Base-by-base conservation (phyloP, 1,140 invertebrate genomes). In the Eriosoma lanigerum region DNA sequence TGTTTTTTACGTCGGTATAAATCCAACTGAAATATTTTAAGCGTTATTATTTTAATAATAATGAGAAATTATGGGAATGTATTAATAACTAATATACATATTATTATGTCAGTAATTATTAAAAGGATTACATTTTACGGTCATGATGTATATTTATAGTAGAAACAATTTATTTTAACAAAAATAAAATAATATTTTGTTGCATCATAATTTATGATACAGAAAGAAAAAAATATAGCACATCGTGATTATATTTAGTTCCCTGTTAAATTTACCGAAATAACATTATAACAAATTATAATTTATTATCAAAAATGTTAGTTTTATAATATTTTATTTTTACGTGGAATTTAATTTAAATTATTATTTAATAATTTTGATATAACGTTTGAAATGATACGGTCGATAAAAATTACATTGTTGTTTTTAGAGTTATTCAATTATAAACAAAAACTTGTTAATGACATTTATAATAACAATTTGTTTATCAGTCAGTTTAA, bases 221-320 rank as follows among this genome's bases (percentile, higher is more conserved):
- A 68, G 24, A 46, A 44, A 46, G 13, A 68, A 6, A 48, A 32
- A 68, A 24, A 68, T 26, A 17, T 48, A 13, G 24, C 48, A 24
- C n/a, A 48, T 48, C n/a, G n/a, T 38, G 38, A 68, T 68, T 68
- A 68, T 68, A 66, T 68, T 68, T 48, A 48, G 38, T 68, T 68
- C 66, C n/a, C 21, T 48, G 66, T 68, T 48, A 21, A 9, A 17
- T 68, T 48, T 68, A 48, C 38, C 26, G 21, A 48, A 48, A 48
- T 17, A 26, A 48, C n/a, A 13, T 46, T 26, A 46, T 8, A 66
- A 48, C 32, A 38, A 68, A 68, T 68, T 21, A 68, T 48, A 48
- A 68, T 68, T 68, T 48, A 68, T 68, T 5, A 19, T 29, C 21
- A 48, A 68, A 68, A 68, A 48, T 19, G 21, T 26, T 17, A 48